Evolutionary conservation across 2,888 invertebrate species (phyloP).

Genomic region (Apomyelois bistriatella): DNA sequence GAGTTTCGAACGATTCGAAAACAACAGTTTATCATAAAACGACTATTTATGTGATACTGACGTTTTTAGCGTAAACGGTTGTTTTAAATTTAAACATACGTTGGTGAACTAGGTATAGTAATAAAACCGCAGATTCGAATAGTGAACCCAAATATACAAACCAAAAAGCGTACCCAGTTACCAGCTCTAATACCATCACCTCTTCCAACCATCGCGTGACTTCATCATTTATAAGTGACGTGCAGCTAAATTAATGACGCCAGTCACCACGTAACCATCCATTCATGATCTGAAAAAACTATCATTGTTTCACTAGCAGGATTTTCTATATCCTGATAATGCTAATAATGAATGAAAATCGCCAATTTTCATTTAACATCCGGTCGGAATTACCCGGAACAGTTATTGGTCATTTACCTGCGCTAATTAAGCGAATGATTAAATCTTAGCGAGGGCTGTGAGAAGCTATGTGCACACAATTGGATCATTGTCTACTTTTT

Average conservation of each 20-base stretch:
- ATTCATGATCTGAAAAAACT: slow-evolving; percentile 53
- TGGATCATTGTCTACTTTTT: slow-evolving; percentile 77
- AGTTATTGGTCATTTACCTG: slow-evolving; percentile 72
- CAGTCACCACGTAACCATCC: slow-evolving; percentile 47
- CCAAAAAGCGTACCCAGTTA: background rate
- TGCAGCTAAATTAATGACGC: slow-evolving; percentile 61
- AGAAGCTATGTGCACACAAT: slow-evolving; percentile 76
- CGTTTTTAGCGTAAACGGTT: no score
- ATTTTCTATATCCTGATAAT: slow-evolving; percentile 48
- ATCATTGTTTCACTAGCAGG: slow-evolving; percentile 38
- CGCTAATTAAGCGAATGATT: slow-evolving; percentile 71
- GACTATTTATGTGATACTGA: no score
- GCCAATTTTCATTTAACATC: slow-evolving; percentile 14
- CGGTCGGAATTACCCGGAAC: slow-evolving; percentile 41
- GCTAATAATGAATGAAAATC: slow-evolving; percentile 7
- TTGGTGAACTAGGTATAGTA: no score
- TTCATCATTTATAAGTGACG: slow-evolving; percentile 56
- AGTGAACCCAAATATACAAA: background rate
- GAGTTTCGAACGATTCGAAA: no score
- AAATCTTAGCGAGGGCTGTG: slow-evolving; percentile 68
- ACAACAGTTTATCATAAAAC: no score
- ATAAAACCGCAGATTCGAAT: no score
- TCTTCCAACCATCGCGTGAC: slow-evolving; percentile 44
- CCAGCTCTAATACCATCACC: slow-evolving; percentile 5
- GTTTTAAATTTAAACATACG: no score